Base-by-base conservation (phyloP, 2,888 invertebrate genomes). In the Pachydiplax longipennis region DNA sequence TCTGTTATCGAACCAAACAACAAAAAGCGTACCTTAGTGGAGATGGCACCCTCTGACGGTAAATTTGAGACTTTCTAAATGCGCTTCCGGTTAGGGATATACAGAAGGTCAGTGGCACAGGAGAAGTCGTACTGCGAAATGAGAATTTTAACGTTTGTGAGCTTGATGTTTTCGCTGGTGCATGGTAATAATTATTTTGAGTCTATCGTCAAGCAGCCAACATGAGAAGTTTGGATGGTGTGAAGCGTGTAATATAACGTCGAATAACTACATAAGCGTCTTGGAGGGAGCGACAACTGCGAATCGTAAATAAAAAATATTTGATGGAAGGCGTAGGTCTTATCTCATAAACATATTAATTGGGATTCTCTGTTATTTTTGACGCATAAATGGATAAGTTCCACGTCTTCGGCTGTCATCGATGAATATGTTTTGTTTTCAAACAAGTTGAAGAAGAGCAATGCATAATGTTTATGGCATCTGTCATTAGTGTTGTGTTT, bases 231-330 rank as follows among this genome's bases (percentile, higher is more conserved):
- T 87, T 40, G 87, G 40, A 12, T 87, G 22, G 40, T 31, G 87
- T 18, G 37, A 87, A 61, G n/a, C 40, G 61, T 65, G 61, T 37
- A 61, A 40, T 37, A 65, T 61, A 87, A 31, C 87, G 87, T 65
- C 61, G 58, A 61, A 87, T 58, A 61, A 18, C 35, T 61, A 87
- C 65, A 61, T 87, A 87, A 87, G 87, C 87, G 87, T 87, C 87
- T 87, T 87, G 87, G 35, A 37, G 83, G 31, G 61, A 12, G 58
- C 58, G 87, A 87, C 87, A 87, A 61, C 87, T 87, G 87, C 87
- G 87, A 87, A 87, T 87, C 87, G 87, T 87, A 87, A 87, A 87
- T 87, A 87, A 87, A 87, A 73, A 87, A 87, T 87, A 87, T 87
- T 87, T 87, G 87, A 87, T 87, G 61, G 87, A 87, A 87, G 87